Evolutionary conservation across 2,888 invertebrate species (phyloP).

Genomic region (Metopia argyrocephala): DNA sequence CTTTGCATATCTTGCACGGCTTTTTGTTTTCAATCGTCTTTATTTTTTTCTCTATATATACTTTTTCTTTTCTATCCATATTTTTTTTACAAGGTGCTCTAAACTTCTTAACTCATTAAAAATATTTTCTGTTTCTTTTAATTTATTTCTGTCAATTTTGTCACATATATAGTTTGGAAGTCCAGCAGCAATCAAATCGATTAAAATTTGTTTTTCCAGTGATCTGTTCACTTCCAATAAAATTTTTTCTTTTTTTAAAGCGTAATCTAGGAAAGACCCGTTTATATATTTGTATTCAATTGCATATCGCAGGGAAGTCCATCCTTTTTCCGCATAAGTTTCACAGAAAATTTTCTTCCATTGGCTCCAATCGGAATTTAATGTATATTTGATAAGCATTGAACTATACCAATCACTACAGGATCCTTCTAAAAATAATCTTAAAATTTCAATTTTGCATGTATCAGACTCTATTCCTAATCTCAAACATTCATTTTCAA

Average conservation of each 20-base stretch:
- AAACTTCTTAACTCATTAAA: slow-evolving; percentile 68
- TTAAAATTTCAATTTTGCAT: slow-evolving; percentile 48
- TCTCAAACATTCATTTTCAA: slow-evolving; percentile 51
- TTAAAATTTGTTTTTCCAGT: slow-evolving; percentile 46
- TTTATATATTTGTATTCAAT: slow-evolving; percentile 65
- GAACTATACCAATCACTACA: slow-evolving; percentile 65
- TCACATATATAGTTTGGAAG: slow-evolving; percentile 66
- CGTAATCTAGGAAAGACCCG: slow-evolving; percentile 67
- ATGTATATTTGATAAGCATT: slow-evolving; percentile 63
- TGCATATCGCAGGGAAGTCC: slow-evolving; percentile 67
- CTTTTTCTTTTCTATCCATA: too few relatives aligned
- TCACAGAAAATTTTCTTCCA: slow-evolving; percentile 65
- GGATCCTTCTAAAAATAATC: slow-evolving; percentile 61
- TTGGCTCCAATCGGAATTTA: slow-evolving; percentile 55
- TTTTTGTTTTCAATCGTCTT: too few relatives aligned
- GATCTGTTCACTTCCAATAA: slow-evolving; percentile 50
- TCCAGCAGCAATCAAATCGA: slow-evolving; percentile 70
- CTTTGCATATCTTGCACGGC: too few relatives aligned
- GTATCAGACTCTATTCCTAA: slow-evolving; percentile 29
- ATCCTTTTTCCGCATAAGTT: slow-evolving; percentile 68
- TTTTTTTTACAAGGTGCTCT: slow-evolving; percentile 37
- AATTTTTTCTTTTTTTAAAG: slow-evolving; percentile 60
- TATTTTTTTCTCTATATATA: too few relatives aligned
- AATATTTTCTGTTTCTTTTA: slow-evolving; percentile 68
- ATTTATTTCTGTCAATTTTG: slow-evolving; percentile 69